Conservation (phyloP, 2,888 invertebrate genomes). For the Thelaira solivaga region DNA sequence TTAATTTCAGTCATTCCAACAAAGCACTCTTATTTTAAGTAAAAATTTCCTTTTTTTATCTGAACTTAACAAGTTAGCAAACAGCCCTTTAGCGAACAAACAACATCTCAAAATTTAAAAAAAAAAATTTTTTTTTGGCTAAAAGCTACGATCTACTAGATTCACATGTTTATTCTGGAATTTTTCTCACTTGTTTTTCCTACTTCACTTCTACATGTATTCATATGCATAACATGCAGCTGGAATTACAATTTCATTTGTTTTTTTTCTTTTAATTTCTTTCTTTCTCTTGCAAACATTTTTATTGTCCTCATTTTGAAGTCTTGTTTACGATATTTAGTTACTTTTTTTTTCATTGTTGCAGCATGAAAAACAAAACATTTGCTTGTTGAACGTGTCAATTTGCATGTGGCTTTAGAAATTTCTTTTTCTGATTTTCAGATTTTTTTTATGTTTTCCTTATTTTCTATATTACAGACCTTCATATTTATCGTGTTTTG, state of each 20-base stretch:
- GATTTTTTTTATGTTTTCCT: neutral
- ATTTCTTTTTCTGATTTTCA: slow-evolving; percentile 4
- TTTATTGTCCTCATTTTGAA: slow-evolving; percentile 5
- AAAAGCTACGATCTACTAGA: neutral
- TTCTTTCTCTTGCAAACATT: too few relatives aligned
- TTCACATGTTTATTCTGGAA: neutral
- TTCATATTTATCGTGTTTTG: slow-evolving; percentile 24
- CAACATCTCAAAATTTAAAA: too few relatives aligned
- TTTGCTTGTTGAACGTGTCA: slow-evolving; percentile 62
- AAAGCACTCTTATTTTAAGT: too few relatives aligned
- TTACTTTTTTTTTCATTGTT: slow-evolving; percentile 7
- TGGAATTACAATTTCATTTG: slow-evolving; percentile 11
- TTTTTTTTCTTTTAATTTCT: neutral
- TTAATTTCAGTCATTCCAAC: too few relatives aligned
- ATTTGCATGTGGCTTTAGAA: slow-evolving; percentile 60
- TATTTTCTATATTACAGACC: neutral
- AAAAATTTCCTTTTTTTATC: too few relatives aligned
- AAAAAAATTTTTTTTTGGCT: too few relatives aligned
- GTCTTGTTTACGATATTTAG: slow-evolving; percentile 9
- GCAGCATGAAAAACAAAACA: slow-evolving; percentile 13
- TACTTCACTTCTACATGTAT: neutral
- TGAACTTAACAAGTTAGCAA: too few relatives aligned
- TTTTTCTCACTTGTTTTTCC: neutral
- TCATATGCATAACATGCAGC: slow-evolving; percentile 17
- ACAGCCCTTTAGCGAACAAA: too few relatives aligned